Evolutionary conservation across 2,888 invertebrate species (phyloP), one percentile per base, ranked within the genome.

Genomic region (Thereva nobilitata): DNA sequence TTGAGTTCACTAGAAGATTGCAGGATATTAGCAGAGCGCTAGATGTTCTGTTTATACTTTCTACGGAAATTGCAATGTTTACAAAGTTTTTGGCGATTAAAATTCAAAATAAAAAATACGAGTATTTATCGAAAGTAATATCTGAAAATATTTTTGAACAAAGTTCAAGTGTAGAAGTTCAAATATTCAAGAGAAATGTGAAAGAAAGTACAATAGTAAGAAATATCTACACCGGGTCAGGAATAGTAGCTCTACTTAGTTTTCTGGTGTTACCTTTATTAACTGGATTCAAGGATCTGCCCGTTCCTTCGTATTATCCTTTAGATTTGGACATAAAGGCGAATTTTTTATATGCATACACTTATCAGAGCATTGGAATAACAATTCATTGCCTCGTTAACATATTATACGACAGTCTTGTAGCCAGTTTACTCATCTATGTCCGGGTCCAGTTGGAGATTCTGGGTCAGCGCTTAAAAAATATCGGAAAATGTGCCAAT

Each of bases 61-160:
- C 4, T 6, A 47, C 38, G 23, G 47, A 37, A 10, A 47, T 59
- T n/a, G 9, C 47, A 37, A 38, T 59, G 9, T 10, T 59, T 3
- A 47, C 42, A 8, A 59, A 59, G 38, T 35, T 47, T 47, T 4
- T 59, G 34, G 57, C 10, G 6, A 9, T 59, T 12, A 59, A 59
- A 47, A 4, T 59, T 4, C 57, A 59, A 59, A 59, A 38, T 35
- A 38, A 47, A 47, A 47, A n/a, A 35, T 56, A 56, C 9, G 44
- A 56, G 10, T 6, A 56, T 23, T 34, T 56, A 8, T n/a, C 6
- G 5, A 44, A 34, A 34, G 23, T 56, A 35, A 5, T 44, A 5
- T 10, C 34, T 35, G 44, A 23, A 0, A 7, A 41, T 7, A n/a
- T 59, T 45, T 47, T n/a, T 4, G 10, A 38, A 45, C 2, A 44